phyloP scores from a whole-genome alignment of 2,113 vertebrate genomes.

The Sterna hirundo region DNA sequence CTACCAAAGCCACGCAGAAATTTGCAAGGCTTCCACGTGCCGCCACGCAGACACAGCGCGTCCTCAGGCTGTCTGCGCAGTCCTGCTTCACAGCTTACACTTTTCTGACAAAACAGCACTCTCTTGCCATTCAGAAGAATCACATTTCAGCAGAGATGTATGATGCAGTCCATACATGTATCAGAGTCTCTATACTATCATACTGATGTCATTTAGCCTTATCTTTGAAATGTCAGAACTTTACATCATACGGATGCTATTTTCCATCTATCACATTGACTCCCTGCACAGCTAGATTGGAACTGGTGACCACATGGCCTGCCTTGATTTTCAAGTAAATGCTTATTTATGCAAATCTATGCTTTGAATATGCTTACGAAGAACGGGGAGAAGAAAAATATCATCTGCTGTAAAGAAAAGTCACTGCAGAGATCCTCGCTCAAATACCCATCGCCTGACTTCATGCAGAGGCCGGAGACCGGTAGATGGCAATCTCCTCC shows the following conservation, averaged over 20 bases:
- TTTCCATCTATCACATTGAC: not conserved
- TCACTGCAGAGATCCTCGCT: not conserved
- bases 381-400: not conserved
- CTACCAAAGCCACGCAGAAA: not conserved
- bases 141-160: accelerated
- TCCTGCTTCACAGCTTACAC: not conserved
- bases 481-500: conserved; percentile 74
- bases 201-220: not conserved
- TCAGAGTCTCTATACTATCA: not conserved
- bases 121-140: not conserved
- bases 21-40: not conserved
- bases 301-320: not conserved
- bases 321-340: not conserved
- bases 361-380: not conserved
- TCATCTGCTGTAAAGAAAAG: not conserved
- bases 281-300: not conserved
- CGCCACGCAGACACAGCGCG: accelerated
- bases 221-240: not conserved
- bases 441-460: not conserved
- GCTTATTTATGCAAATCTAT: not conserved
- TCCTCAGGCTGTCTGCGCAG: not conserved
- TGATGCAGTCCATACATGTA: not conserved
- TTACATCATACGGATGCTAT: not conserved
- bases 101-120: not conserved
- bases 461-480: not conserved